Conservation (phyloP, 2,113 vertebrate genomes). For the Podarcis muralis region DNA sequence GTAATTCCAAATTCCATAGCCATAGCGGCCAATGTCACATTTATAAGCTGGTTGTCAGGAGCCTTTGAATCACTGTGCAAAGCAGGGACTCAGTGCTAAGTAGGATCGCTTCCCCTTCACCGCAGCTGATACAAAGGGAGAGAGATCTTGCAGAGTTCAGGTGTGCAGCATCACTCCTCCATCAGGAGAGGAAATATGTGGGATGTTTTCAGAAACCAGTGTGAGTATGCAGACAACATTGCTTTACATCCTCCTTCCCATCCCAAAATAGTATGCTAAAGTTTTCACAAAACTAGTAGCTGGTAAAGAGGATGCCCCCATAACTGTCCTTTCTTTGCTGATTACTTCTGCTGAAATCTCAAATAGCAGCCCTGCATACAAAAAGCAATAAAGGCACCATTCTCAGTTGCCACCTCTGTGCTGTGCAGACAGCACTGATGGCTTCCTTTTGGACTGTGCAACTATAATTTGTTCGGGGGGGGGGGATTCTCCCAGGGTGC, state of each 20-base stretch:
- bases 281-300: background rate
- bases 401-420: background rate
- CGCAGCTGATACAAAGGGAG: too few species aligned
- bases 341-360: background rate
- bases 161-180: too few species aligned
- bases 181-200: background rate
- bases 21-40: too few species aligned
- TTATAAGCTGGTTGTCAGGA: too few species aligned
- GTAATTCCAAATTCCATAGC: too few species aligned
- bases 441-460: background rate
- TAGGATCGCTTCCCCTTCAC: too few species aligned
- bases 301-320: background rate
- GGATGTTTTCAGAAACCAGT: background rate
- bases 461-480: background rate
- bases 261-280: background rate
- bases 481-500: background rate
- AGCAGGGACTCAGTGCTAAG: too few species aligned
- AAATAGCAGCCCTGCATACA: background rate
- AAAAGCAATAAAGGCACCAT: background rate
- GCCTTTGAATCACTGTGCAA: too few species aligned
- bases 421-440: too few species aligned
- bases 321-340: background rate
- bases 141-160: too few species aligned
- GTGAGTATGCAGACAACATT: background rate
- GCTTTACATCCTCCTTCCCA: background rate